Percentiles rank a stretch among this genome's conserved stretches.
Conservation (phyloP, 2,888 invertebrate species). For the Panopea generosa region DNA sequence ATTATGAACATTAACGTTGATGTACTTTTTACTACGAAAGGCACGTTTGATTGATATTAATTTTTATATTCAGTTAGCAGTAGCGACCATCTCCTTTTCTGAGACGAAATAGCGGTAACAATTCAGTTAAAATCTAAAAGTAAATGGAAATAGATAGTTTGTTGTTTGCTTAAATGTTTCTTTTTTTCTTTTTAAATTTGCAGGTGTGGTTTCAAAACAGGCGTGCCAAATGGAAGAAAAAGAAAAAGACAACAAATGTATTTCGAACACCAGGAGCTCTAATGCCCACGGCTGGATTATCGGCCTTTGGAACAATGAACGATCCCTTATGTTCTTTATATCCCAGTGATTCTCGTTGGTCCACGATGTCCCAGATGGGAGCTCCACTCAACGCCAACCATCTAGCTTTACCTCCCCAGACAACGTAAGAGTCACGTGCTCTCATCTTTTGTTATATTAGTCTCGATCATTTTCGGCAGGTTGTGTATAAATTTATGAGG, state of each 20-base stretch:
- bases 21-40: too few relatives aligned
- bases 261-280: constrained; percentile 95
- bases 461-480: too few relatives aligned
- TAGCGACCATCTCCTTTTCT: too few relatives aligned
- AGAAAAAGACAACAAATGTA: constrained; percentile 97
- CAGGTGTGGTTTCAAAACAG: constrained; percentile 99
- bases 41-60: too few relatives aligned
- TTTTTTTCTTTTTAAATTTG: background rate
- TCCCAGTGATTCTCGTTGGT: constrained; percentile 83
- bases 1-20: too few relatives aligned
- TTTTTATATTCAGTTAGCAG: too few relatives aligned
- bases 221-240: constrained; percentile 99
- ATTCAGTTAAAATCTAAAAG: too few relatives aligned
- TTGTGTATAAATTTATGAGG: too few relatives aligned
- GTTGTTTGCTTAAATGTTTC: too few relatives aligned
- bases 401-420: constrained; percentile 78
- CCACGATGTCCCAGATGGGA: constrained; percentile 75
- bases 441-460: too few relatives aligned
- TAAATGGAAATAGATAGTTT: too few relatives aligned
- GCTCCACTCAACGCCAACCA: constrained; percentile 75
- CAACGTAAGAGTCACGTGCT: constrained; percentile 88
- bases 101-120: too few relatives aligned
- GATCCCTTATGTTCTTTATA: constrained; percentile 91
- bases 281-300: constrained; percentile 96
- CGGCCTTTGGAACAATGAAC: constrained; percentile 94